Evolutionary conservation across 2,113 vertebrate genomes (phyloP), one percentile per base, ranked within the genome.

Genomic region (Neogale vison): DNA sequence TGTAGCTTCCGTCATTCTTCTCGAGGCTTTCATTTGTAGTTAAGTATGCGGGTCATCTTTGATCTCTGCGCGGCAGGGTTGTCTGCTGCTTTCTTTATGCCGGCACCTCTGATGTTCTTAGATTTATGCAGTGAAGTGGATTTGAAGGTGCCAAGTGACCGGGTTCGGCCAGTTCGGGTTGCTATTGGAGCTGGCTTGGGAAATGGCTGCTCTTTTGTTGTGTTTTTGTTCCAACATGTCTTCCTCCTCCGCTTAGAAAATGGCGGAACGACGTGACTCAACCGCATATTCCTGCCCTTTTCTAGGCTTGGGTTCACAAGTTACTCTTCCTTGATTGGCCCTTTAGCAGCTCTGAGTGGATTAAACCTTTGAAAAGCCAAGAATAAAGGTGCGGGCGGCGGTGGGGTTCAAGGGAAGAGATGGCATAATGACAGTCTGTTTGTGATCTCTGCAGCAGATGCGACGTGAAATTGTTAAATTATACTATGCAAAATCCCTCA

Each of bases 161-260:
- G 7, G 81, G 90, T 95, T 63, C n/a, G 3, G 91, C 89, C 84
- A 42, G 88, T 55, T 88, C 74, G 81, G 74, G 77, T 59, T 94
- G 96, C 95, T 80, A 72, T 98, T 89, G 76, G 97, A 98, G 96
- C 97, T 15, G 76, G 96, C 96, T 87, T 95, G 99, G 99, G 99
- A 99, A 99, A 99, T 99, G 99, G 99, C 99, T 99, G 99, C 99
- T 99, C 99, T 99, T 99, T 99, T 99, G 99, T 99, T 99, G 99
- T 99, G 98, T 98, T 99, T 99, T 99, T 99, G 99, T 99, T 99
- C 99, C 99, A 99, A 99, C 99, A 99, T 99, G 99, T 99, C 99
- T 99, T 99, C 99, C 99, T 99, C 98, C 98, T 98, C 98, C 97
- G 98, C 98, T 99, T 95, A 99, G 99, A 99, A 99, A 99, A 99